Evolutionary conservation across 2,113 vertebrate species (phyloP).

Genomic region (Rhombomys opimus): DNA sequence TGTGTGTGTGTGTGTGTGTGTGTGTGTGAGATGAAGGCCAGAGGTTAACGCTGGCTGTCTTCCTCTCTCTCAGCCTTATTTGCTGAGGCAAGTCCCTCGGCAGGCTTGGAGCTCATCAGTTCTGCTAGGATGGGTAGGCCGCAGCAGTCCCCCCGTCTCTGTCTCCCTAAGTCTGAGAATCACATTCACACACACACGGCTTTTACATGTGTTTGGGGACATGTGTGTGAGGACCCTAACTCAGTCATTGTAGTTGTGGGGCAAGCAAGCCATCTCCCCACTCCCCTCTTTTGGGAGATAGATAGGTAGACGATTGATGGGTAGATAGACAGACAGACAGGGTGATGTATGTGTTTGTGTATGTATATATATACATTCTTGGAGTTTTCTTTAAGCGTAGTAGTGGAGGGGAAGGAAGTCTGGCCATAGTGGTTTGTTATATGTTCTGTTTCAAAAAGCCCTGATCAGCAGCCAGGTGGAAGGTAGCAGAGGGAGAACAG

Average conservation of each 20-base stretch:
- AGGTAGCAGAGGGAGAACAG: not conserved
- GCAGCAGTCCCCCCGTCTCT: not conserved
- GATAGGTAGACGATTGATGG: not conserved
- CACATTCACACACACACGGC: not conserved
- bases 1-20: no score
- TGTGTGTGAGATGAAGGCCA: not conserved
- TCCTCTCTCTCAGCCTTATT: not conserved
- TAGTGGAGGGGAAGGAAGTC: not conserved
- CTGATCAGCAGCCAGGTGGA: not conserved
- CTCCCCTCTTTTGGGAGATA: not conserved
- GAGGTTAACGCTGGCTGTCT: not conserved
- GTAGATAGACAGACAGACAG: not conserved
- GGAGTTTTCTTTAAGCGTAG: slow-evolving; percentile 38
- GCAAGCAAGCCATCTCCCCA: not conserved
- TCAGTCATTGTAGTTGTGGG: not conserved
- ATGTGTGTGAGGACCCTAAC: not conserved
- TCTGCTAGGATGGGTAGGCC: not conserved
- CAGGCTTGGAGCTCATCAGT: not conserved
- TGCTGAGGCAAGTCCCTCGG: not conserved
- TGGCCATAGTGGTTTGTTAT: slow-evolving; percentile 38
- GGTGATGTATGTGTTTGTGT: not conserved
- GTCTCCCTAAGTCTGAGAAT: no score
- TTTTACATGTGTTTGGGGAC: not conserved
- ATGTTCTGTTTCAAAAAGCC: slow-evolving; percentile 25
- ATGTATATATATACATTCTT: not conserved